Conservation (phyloP, 2,888 invertebrate species). For the Drosophila prostipennis region DNA sequence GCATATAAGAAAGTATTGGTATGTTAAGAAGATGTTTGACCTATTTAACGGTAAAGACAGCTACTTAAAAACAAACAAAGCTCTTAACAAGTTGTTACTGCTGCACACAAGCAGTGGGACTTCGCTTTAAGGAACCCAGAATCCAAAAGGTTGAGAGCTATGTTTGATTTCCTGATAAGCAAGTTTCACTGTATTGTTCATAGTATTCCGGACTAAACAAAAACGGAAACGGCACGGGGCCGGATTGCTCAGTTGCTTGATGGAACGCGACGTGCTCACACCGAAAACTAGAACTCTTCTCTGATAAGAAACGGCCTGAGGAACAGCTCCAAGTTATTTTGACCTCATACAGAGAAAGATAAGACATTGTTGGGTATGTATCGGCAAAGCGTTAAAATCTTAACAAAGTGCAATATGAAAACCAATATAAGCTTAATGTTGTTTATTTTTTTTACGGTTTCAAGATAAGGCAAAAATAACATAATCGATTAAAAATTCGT, state of each 20-base stretch:
- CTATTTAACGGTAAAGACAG: constrained; percentile 11
- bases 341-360: constrained; percentile 36
- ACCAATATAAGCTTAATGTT: not conserved
- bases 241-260: constrained; percentile 53
- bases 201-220: constrained; percentile 58
- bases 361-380: constrained; percentile 33
- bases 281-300: constrained; percentile 23
- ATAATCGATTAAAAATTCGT: not conserved
- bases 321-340: constrained; percentile 31
- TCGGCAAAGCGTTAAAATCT: constrained; percentile 2
- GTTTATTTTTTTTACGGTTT: not conserved
- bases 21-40: constrained; percentile 21
- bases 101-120: constrained; percentile 4
- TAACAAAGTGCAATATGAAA: not conserved
- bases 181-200: constrained; percentile 19
- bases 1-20: constrained; percentile 4
- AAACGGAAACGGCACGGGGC: constrained; percentile 62
- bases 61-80: constrained; percentile 28
- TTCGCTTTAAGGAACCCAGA: not conserved
- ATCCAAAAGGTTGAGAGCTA: not conserved
- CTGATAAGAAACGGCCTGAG: constrained; percentile 53
- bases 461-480: not conserved
- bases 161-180: not conserved
- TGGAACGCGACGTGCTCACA: constrained; percentile 58
- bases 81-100: constrained; percentile 24